Conservation (phyloP, 2,888 invertebrate genomes). For the Agrochola circellaris region DNA sequence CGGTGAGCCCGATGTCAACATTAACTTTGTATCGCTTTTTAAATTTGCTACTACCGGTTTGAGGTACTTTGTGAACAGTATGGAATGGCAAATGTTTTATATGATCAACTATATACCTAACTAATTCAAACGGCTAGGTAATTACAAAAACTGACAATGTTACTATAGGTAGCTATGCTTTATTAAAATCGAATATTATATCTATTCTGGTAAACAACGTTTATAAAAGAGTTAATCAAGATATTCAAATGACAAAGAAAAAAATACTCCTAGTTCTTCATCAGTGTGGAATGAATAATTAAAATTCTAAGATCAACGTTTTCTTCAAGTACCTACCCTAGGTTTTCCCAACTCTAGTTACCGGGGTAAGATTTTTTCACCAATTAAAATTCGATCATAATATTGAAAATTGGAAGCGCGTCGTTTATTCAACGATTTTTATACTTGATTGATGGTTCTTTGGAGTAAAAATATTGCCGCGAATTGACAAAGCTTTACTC, state of each 20-base stretch:
- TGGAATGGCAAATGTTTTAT: neutral
- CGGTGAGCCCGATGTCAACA: conserved; percentile 58
- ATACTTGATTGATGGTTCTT: conserved; percentile 76
- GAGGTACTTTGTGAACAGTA: neutral
- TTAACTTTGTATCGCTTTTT: conserved; percentile 43
- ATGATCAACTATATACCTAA: neutral
- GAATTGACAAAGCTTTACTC: conserved; percentile 66
- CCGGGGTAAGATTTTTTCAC: conserved; percentile 31
- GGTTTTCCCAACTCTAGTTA: neutral
- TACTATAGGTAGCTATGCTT: neutral
- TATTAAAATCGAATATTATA: neutral
- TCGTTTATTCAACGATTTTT: conserved; percentile 71
- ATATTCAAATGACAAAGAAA: neutral
- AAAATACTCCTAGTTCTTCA: neutral
- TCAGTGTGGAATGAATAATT: conserved; percentile 16
- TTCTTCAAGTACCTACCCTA: neutral
- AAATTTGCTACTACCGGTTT: neutral
- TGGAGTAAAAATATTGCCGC: conserved; percentile 64
- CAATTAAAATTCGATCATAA: conserved; percentile 71
- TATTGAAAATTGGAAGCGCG: conserved; percentile 60
- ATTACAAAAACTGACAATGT: too few species aligned
- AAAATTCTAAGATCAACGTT: conserved; percentile 18
- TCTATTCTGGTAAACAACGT: neutral
- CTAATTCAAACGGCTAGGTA: neutral
- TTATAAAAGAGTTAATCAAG: neutral